These are phyloP conservation scores for Odontothrips loti DNA, from an alignment of 2,888 invertebrate genomes.

Conservation along the genomic window DNA sequence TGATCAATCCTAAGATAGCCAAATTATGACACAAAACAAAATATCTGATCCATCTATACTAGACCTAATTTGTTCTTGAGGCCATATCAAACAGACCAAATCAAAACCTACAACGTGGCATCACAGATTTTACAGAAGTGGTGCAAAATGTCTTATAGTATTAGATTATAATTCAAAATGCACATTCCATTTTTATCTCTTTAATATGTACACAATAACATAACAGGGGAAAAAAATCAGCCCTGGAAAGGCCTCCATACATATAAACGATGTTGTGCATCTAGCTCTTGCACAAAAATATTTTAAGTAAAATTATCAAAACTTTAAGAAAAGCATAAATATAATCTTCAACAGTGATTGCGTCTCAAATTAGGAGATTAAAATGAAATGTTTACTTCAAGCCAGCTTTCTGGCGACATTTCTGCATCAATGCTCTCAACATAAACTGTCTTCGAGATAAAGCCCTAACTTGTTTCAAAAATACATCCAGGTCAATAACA, in stretches of 20 bases:
- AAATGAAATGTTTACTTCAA: conserved; percentile 40
- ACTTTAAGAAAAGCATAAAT: too few species aligned
- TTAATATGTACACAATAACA: too few species aligned
- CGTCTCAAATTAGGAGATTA: not conserved
- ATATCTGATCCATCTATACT: not conserved
- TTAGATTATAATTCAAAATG: not conserved
- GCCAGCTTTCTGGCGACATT: conserved; percentile 91
- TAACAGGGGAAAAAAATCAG: too few species aligned
- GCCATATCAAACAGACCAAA: not conserved
- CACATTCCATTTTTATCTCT: not conserved
- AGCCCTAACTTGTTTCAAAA: conserved; percentile 92
- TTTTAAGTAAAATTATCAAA: too few species aligned
- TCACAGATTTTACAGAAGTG: not conserved
- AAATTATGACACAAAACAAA: not conserved
- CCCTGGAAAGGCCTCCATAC: too few species aligned
- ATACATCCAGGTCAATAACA: conserved; percentile 92
- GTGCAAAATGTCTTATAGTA: too few species aligned
- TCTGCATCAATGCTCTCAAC: conserved; percentile 90
- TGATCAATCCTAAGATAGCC: not conserved
- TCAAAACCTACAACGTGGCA: not conserved
- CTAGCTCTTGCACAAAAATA: too few species aligned
- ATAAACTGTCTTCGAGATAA: conserved; percentile 95
- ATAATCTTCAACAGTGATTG: too few species aligned
- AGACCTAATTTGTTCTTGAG: not conserved
- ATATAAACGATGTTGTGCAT: too few species aligned